Percentiles rank a stretch among this genome's conserved stretches.
Evolutionary conservation across 1,140 invertebrate species (phyloP).

Genomic region (Drosophila elegans): DNA sequence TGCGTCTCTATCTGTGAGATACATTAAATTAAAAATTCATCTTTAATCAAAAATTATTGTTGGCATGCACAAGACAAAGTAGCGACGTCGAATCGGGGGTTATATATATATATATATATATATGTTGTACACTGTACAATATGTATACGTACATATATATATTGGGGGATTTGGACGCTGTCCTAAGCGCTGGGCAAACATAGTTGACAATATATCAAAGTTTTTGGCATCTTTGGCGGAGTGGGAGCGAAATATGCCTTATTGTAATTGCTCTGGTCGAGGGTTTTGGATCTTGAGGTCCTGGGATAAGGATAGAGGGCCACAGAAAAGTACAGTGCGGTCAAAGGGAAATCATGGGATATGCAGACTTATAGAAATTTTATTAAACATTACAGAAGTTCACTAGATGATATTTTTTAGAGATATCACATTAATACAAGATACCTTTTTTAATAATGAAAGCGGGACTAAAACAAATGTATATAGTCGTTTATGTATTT

Average conservation of each 20-base stretch:
- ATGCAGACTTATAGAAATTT: not conserved
- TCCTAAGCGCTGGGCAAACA: slow-evolving; percentile 57
- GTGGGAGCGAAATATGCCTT: slow-evolving; percentile 21
- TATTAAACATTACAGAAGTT: not conserved
- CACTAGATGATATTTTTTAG: not conserved
- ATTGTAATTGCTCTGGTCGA: slow-evolving; percentile 57
- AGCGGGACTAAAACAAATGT: too few species aligned
- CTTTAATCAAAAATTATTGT: slow-evolving; percentile 85
- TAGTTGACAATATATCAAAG: slow-evolving; percentile 76
- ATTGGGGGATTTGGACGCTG: not conserved
- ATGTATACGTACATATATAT: too few species aligned
- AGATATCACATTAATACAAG: too few species aligned
- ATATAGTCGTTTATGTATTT: too few species aligned
- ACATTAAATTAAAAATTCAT: slow-evolving; percentile 85
- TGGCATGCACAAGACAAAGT: slow-evolving; percentile 74
- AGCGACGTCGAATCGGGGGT: slow-evolving; percentile 18
- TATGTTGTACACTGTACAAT: not conserved
- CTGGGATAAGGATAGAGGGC: not conserved
- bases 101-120: slow-evolving; percentile 11
- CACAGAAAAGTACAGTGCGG: slow-evolving; percentile 7
- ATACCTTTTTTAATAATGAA: too few species aligned
- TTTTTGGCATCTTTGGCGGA: slow-evolving; percentile 42
- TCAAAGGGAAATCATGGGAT: not conserved
- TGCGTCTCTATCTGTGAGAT: slow-evolving; percentile 78
- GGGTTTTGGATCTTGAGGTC: not conserved